Evolutionary conservation across 2,888 invertebrate genomes (phyloP), one percentile per base, ranked within the genome.

Genomic region (Scelioninae gen. 2): DNA sequence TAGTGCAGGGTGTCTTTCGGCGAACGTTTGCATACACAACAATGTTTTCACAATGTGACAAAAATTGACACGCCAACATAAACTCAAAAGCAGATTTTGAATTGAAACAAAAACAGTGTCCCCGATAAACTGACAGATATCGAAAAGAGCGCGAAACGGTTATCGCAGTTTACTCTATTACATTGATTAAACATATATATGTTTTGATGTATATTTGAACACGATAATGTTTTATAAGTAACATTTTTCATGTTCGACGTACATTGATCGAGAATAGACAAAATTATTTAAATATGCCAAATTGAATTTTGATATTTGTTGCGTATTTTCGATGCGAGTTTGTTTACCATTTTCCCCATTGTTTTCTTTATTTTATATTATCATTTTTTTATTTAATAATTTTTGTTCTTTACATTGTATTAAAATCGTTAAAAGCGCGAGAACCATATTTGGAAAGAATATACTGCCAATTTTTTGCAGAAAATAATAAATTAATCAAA

Each of bases 1-100:
- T 77, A 76, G 79, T 76, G 77, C 78, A 76, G 73, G 81, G 78
- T 80, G 78, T 68, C 78, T 77, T 81, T 81, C 71, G 43, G 67
- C 68, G 71, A 77, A 75, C 55, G 43, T 73, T 58, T 63, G 60
- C 69, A 63, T 63, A 73, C 37, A 55, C 35, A 50, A 58, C 28
- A 67, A 61, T 57, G 63, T 63, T 64, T 67, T 55, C 53, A 43
- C 35, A 33, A 37, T 10, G 45, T 65, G 65, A 48, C 46, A 50
- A 70, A 61, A 73, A 52, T 35, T 69, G 61, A 60, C 58, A 57
- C 48, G 41, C 22, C 31, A 48, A 53, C 52, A 22, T 11, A 57
- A 48, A 55, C 22, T 53, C 11, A 22, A 50, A 50, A 37, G 18
- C 50, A 45, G 39, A 33, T 33, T 19, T 31, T 5, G 48, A 64